Conservation (phyloP, 1,140 invertebrate genomes). For the Hylaeus volcanicus region DNA sequence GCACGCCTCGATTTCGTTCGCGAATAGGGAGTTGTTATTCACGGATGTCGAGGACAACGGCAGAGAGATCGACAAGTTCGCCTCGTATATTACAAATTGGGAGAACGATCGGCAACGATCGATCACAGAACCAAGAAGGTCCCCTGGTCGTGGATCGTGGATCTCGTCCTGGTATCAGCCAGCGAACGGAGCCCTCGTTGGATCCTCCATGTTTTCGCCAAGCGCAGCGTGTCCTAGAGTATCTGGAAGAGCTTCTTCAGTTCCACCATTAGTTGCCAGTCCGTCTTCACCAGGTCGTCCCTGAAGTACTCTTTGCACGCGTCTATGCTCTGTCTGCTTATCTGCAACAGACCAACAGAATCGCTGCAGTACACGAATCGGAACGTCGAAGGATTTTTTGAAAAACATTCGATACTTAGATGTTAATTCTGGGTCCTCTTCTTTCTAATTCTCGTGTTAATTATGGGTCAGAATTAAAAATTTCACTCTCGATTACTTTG, state of each 20-base stretch:
- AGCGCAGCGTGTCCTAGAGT: constrained; percentile 83
- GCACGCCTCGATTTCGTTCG: background rate
- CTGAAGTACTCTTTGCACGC: constrained; percentile 99
- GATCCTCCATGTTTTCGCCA: constrained; percentile 3
- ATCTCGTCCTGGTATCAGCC: background rate
- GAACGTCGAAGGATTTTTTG: no score
- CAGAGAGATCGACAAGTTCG: constrained; percentile 25
- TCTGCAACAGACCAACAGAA: constrained; percentile 86
- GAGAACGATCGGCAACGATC: constrained; percentile 10
- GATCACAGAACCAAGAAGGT: background rate
- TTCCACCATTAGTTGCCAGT: constrained; percentile 99
- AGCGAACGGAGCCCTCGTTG: background rate
- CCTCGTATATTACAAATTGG: constrained; percentile 22
- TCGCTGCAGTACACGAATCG: background rate
- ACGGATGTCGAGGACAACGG: constrained; percentile 31
- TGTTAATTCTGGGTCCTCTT: no score
- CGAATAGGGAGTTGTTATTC: background rate
- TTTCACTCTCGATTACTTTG: no score
- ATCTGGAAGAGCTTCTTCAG: constrained; percentile 99
- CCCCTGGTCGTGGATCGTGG: background rate
- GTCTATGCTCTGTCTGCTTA: constrained; percentile 98
- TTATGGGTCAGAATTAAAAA: no score
- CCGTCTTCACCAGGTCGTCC: constrained; percentile 96
- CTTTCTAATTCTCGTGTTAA: no score
- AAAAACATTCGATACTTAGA: no score